These are phyloP conservation scores for Mystacornis crossleyi DNA, from an alignment of 2,113 vertebrate species.

Conservation along the genomic window DNA sequence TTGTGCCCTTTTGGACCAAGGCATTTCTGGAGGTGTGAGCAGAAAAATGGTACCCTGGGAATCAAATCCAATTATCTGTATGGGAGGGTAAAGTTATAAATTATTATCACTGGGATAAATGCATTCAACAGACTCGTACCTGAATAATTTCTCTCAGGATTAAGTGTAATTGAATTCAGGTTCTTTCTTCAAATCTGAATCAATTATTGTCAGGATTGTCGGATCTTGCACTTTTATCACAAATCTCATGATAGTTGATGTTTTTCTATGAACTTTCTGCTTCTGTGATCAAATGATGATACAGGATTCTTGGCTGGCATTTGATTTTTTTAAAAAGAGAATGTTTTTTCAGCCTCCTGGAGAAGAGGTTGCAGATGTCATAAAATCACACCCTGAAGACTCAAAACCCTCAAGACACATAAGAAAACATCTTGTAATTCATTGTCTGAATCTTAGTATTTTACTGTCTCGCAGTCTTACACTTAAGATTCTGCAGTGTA, in stretches of 20 bases:
- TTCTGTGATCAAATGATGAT: neutral
- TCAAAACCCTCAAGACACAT: neutral
- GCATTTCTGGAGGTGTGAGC: neutral
- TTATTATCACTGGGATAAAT: neutral
- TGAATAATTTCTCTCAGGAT: neutral
- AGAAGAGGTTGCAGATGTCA: neutral
- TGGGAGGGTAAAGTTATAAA: neutral
- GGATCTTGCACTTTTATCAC: neutral
- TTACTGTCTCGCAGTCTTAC: neutral
- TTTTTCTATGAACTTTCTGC: neutral
- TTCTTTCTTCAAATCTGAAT: constrained; percentile 10
- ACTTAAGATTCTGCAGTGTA: neutral
- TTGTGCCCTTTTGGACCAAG: neutral
- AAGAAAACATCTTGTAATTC: neutral
- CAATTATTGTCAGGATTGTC: neutral
- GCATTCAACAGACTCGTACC: neutral
- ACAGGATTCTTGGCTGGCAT: neutral
- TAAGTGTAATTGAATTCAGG: neutral
- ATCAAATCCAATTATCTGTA: constrained; percentile 25
- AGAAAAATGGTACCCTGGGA: neutral
- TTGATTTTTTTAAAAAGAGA: neutral
- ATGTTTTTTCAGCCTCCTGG: neutral
- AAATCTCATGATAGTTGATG: neutral
- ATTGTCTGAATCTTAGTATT: neutral
- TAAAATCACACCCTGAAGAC: neutral